Evolutionary conservation across 2,888 invertebrate genomes (phyloP), one percentile per base, ranked within the genome.

Genomic region (Cerceris ruficornis): DNA sequence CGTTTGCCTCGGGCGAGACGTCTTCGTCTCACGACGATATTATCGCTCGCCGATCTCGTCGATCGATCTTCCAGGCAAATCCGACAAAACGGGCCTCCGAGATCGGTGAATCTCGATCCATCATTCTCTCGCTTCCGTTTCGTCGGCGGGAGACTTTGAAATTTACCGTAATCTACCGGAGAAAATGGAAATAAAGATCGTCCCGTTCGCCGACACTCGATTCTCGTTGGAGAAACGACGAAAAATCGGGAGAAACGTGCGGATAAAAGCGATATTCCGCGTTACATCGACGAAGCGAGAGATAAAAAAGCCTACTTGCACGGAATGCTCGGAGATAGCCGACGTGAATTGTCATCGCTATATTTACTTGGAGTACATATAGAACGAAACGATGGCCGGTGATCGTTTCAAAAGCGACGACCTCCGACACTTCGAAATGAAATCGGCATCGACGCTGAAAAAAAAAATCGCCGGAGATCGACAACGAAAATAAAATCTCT

Each of bases 291-390:
- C 46, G 46, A 46, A 28, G 28, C 28, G 46, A 8, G 46, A 11
- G 11, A 46, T 11, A 11, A 11, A 46, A 11, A 46, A 46, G 1
- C 46, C 11, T 50, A 50, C 50, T 50, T n/a, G 60, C 15, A 61
- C 17, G 11, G 17, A 13, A 39, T 28, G 41, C n/a, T 41, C 42
- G 17, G 15, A n/a, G 14, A 13, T 49, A 4, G 17, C 9, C n/a
- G 50, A n/a, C 17, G 54, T 39, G 46, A 57, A 80, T 69, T 75
- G 80, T 80, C 80, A 80, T 72, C 78, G 75, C 75, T 80, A 80
- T 80, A 80, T 75, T 80, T 79, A 80, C 71, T 62, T 71, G 49
- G 39, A 39, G 28, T 50, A 50, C 50, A n/a, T 62, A 50, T 43
- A 49, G 60, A 50, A 17, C 57, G 28, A 41, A 11, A n/a, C 59